Evolutionary conservation across 2,888 invertebrate genomes (phyloP), one percentile per base, ranked within the genome.

Genomic region (Atethmia centrago): DNA sequence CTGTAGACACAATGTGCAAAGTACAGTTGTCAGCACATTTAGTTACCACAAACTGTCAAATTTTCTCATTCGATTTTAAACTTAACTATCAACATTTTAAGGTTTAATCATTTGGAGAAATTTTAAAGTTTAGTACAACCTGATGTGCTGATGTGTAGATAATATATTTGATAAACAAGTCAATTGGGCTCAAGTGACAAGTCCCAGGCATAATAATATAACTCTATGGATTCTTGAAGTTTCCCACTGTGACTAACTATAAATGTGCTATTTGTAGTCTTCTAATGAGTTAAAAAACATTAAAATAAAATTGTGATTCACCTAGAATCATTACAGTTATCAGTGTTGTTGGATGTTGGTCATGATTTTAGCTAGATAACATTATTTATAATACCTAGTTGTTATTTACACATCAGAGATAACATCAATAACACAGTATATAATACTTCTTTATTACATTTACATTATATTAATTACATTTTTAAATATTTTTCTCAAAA

Each of bases 321-420:
- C 47, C 49, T 66, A 40, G 49, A 66, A 62, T 65, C 42, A 45
- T 42, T 63, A 14, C 25, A 66, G 42, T 69, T 79, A 79, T 82
- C 79, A 77, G n/a, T 61, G 49, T 36, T 55, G 64, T 75, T 71
- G 71, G n/a, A 76, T 61, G 59, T 71, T 28, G 53, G 72, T 74
- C 74, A 77, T 73, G 72, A 84, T 85, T 82, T 83, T 28, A 74
- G 72, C 62, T 51, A 71, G 81, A 86, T 83, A 81, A 83, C 56
- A 74, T 61, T 71, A 72, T 74, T 77, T 66, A 65, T 25, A 68
- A 68, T 71, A 71, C 56, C 61, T 45, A 56, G 68, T 66, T 73
- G 40, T 72, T 81, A 76, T 80, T 74, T 66, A 49, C 53, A 36
- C 36, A 80, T 64, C 80, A 80, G 36, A 83, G 81, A 81, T 81